phyloP scores from a whole-genome alignment of 1,140 invertebrate genomes.

The Notospermus geniculatus region DNA sequence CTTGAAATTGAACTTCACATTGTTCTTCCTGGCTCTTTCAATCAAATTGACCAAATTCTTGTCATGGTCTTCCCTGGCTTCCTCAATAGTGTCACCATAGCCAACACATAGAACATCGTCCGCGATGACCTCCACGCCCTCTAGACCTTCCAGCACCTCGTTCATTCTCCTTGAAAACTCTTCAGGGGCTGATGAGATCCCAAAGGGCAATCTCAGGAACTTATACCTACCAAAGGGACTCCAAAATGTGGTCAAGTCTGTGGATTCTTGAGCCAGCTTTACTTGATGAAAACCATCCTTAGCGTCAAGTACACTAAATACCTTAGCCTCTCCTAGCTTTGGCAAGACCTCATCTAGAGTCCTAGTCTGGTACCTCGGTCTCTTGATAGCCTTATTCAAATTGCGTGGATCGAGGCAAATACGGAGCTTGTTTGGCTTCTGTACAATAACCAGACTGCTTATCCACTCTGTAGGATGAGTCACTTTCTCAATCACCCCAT shows the following conservation, averaged over 20 bases:
- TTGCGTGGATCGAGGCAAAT: slow-evolving; percentile 31
- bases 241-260: background rate
- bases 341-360: slow-evolving; percentile 18
- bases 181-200: slow-evolving; percentile 23
- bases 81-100: slow-evolving; percentile 15
- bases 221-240: slow-evolving; percentile 14
- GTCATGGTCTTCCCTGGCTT: slow-evolving; percentile 10
- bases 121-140: slow-evolving; percentile 14
- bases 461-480: slow-evolving; percentile 29
- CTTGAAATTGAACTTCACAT: slow-evolving; percentile 8
- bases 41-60: slow-evolving; percentile 10
- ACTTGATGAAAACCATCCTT: slow-evolving; percentile 24
- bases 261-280: slow-evolving; percentile 11
- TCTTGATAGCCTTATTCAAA: slow-evolving; percentile 26
- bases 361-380: slow-evolving; percentile 24
- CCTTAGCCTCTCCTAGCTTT: slow-evolving; percentile 15
- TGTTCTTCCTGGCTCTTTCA: slow-evolving; percentile 7
- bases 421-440: slow-evolving; percentile 23
- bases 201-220: slow-evolving; percentile 19
- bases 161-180: slow-evolving; percentile 19
- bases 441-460: slow-evolving; percentile 18
- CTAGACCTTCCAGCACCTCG: slow-evolving; percentile 18
- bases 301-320: slow-evolving; percentile 20
- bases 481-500: slow-evolving; percentile 22
- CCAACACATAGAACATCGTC: slow-evolving; percentile 22